Percentiles rank a stretch among this genome's conserved stretches.
Evolutionary conservation across 2,113 vertebrate genomes (phyloP).

Genomic region (Odocoileus hemionus): DNA sequence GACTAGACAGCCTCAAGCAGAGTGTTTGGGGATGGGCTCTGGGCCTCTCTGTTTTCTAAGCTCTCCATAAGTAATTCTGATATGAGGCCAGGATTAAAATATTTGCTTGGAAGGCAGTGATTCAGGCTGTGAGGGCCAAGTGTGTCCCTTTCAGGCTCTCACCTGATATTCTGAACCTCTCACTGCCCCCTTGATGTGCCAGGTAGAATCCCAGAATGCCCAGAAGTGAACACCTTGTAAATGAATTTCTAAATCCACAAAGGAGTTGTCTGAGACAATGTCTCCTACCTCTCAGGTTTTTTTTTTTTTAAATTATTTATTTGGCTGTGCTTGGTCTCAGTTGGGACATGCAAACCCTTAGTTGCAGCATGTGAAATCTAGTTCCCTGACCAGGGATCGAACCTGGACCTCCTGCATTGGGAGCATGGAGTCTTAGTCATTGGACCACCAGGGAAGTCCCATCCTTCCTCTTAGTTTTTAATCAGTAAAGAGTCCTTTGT

Average conservation of each 20-base stretch:
- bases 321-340: neutral
- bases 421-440: neutral
- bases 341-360: neutral
- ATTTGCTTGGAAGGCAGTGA: neutral
- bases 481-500: neutral
- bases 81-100: neutral
- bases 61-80: neutral
- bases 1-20: neutral
- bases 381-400: neutral
- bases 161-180: fast-evolving
- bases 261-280: neutral
- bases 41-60: neutral
- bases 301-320: neutral
- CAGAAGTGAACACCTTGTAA: neutral
- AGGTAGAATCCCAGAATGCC: neutral
- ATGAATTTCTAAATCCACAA: neutral
- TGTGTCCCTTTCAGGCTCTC: neutral
- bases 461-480: neutral
- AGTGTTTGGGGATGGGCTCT: neutral
- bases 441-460: neutral
- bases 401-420: neutral
- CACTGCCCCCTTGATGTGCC: too few species aligned
- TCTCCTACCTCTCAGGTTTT: neutral
- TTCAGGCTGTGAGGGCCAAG: neutral
- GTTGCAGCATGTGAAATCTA: neutral